phyloP scores from a whole-genome alignment of 2,113 vertebrate genomes.

The Mixornis gularis region DNA sequence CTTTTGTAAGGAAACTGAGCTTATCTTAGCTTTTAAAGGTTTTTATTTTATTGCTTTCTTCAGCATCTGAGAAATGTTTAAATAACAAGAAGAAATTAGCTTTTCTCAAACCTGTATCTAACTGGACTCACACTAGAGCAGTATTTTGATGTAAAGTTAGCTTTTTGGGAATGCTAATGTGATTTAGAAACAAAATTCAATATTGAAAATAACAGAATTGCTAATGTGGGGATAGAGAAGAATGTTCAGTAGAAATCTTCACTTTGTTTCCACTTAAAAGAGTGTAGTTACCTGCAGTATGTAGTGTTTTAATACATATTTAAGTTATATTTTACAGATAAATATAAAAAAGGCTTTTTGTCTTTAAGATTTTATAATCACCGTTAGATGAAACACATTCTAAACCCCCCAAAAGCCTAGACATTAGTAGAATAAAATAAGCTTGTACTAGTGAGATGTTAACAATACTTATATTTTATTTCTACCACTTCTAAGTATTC shows the following conservation, averaged over 20 bases:
- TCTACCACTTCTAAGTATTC: background rate
- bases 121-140: fast-evolving
- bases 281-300: background rate
- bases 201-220: background rate
- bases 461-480: background rate
- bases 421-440: background rate
- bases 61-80: background rate
- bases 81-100: background rate
- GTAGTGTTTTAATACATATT: background rate
- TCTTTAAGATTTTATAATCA: background rate
- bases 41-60: background rate
- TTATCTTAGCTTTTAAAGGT: background rate
- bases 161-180: background rate
- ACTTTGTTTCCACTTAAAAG: background rate
- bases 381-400: background rate
- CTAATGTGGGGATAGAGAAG: background rate
- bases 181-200: background rate
- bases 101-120: background rate
- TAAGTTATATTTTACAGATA: background rate
- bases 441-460: background rate
- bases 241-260: background rate
- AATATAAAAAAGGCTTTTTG: background rate
- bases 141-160: background rate
- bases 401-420: background rate
- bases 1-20: background rate